Conservation (phyloP, 2,797 vertebrate genomes). For the Sarcoramphus papa region DNA sequence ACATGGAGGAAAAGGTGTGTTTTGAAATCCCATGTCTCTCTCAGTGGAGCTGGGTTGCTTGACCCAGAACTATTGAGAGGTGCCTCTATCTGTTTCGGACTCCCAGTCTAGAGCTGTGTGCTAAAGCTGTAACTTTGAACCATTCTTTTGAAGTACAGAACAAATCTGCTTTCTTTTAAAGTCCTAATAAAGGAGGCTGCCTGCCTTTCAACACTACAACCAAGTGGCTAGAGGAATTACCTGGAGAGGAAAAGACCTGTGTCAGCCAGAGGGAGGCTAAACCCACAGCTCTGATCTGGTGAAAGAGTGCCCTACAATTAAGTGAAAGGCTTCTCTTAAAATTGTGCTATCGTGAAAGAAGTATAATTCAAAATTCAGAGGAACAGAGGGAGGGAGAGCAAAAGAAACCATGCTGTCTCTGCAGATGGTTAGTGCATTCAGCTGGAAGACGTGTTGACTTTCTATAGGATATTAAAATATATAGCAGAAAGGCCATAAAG, state of each 20-base stretch:
- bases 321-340: not conserved
- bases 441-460: not conserved
- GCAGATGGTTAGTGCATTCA: not conserved
- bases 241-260: not conserved
- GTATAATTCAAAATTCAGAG: not conserved
- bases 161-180: not conserved
- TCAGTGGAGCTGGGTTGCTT: not conserved
- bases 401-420: not conserved
- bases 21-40: not conserved
- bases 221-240: not conserved
- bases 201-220: not conserved
- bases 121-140: not conserved
- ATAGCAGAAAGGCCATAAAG: not conserved
- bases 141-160: not conserved
- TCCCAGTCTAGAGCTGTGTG: not conserved
- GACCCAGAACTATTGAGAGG: not conserved
- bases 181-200: not conserved
- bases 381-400: not conserved
- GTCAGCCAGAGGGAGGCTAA: not conserved
- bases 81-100: not conserved
- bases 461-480: not conserved
- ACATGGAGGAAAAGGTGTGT: not conserved
- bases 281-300: not conserved
- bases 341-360: not conserved
- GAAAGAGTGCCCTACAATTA: not conserved